Evolutionary conservation across 2,888 invertebrate species (phyloP), one percentile per base, ranked within the genome.

Genomic region (Leptinotarsa juncta): DNA sequence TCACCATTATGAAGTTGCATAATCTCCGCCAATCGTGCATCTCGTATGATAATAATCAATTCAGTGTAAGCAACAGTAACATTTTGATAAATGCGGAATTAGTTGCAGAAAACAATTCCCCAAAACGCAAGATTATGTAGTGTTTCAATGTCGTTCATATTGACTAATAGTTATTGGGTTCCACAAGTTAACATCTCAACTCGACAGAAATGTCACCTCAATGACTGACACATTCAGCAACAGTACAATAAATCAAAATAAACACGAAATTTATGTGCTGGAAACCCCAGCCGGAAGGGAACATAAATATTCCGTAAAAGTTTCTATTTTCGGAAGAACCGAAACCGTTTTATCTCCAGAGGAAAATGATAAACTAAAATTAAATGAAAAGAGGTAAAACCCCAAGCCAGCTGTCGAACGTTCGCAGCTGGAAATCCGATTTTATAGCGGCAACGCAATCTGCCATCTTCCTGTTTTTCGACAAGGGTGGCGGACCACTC

Each of bases 321-420:
- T 48, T 57, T 55, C 69, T 69, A 69, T 69, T 69, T 69, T 32
- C 48, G 69, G 69, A 57, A 48, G 48, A 55, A 15, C 55, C 68
- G 23, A 53, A 32, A n/a, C n/a, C 51, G 42, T 51, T 67, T 67
- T 51, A 67, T 67, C 70, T 55, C 51, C 71, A 26, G 69, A 75
- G 70, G 67, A 70, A 74, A 72, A 74, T 74, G 74, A 74, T 77
- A 67, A 66, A 67, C 65, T 74, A 68, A 72, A 77, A 74, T 74
- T 72, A 68, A 71, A 72, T 68, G 48, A 77, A 74, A 77, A 77
- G 74, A 74, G 74, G 74, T 72, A 72, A 77, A 74, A 67, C 74
- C 55, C 69, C 69, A 69, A 57, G 42, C 26, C 74, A 70, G 70
- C 74, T 74, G 74, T 70, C 74, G 70, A 70, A 62, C 26, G 16